A percentile compares a stretch with the other conserved stretches of the same genome.
Evolutionary conservation across 2,797 vertebrate genomes (phyloP).

Genomic region (Channallabes apus): DNA sequence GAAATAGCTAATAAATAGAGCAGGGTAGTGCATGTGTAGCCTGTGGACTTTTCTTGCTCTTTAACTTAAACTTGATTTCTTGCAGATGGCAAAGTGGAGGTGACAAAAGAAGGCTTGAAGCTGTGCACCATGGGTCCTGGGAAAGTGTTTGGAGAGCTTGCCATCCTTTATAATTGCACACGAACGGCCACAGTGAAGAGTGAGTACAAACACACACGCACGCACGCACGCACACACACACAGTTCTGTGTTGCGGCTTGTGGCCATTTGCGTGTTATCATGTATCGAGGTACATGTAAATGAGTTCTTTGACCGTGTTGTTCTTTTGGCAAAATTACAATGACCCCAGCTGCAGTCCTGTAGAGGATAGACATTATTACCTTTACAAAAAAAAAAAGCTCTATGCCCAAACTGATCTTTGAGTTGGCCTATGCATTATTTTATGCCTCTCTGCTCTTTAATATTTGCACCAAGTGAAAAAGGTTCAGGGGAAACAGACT

Average conservation of each 20-base stretch:
- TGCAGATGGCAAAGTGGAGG: slow-evolving; percentile 94
- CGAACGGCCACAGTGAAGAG: slow-evolving; percentile 97
- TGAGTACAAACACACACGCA: slow-evolving; percentile 70
- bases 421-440: not conserved
- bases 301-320: slow-evolving; percentile 20
- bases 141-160: slow-evolving; percentile 95
- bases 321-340: slow-evolving; percentile 25
- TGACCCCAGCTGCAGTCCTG: not conserved
- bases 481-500: not conserved
- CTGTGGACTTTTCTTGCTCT: not conserved
- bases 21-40: not conserved
- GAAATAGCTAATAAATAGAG: not conserved
- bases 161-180: slow-evolving; percentile 98
- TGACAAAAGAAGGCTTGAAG: slow-evolving; percentile 93
- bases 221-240: slow-evolving; percentile 21
- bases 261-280: slow-evolving; percentile 28
- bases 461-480: slow-evolving; percentile 2
- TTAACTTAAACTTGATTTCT: slow-evolving; percentile 36
- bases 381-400: not conserved
- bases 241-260: slow-evolving; percentile 11
- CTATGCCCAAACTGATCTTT: not conserved
- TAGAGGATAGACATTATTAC: slow-evolving; percentile 3
- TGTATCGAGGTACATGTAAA: slow-evolving; percentile 20
- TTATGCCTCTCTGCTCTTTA: not conserved
- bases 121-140: slow-evolving; percentile 96